These are phyloP conservation scores for Callopanchax toddi DNA, from an alignment of 2,113 vertebrate genomes.

Conservation along the genomic window DNA sequence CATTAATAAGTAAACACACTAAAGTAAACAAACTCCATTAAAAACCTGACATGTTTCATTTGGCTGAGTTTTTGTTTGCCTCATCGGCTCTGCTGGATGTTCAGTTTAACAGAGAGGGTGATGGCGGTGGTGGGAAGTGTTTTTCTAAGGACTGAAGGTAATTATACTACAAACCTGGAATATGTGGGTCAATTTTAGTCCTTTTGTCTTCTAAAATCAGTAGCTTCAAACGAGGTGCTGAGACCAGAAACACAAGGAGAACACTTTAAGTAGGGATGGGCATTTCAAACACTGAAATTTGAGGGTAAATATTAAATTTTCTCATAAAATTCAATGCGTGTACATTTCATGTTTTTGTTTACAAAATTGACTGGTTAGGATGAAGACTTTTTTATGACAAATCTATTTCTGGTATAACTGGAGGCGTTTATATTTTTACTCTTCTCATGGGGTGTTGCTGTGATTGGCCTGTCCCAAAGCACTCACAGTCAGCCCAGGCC, in stretches of 20 bases:
- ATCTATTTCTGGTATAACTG: too few relatives aligned
- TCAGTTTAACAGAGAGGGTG: slow-evolving; percentile 23
- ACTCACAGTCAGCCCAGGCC: too few relatives aligned
- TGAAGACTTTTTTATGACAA: too few relatives aligned
- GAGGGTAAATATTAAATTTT: too few relatives aligned
- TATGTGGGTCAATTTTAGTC: slow-evolving; percentile 48
- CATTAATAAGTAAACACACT: slow-evolving; percentile 58
- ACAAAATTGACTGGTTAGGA: too few relatives aligned
- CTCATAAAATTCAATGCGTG: too few relatives aligned
- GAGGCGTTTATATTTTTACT: too few relatives aligned
- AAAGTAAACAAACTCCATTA: slow-evolving; percentile 65
- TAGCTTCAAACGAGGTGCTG: slow-evolving; percentile 38
- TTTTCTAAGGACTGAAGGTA: slow-evolving; percentile 35
- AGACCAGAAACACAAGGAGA: background rate
- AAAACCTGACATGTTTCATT: slow-evolving; percentile 66
- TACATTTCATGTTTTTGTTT: too few relatives aligned
- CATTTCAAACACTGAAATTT: too few relatives aligned
- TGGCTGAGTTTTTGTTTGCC: slow-evolving; percentile 18
- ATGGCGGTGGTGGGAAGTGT: too few relatives aligned
- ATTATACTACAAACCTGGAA: slow-evolving; percentile 66
- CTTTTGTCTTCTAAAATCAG: slow-evolving; percentile 60
- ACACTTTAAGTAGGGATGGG: background rate
- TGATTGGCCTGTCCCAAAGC: too few relatives aligned
- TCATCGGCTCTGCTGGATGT: slow-evolving; percentile 24
- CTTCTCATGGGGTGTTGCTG: too few relatives aligned